A percentile compares a stretch with the other conserved stretches of the same genome.
Evolutionary conservation across 30 jellyfish, hydroid and myxozoan genomes (phyloP).

Genomic region (Clytia hemisphaerica): DNA sequence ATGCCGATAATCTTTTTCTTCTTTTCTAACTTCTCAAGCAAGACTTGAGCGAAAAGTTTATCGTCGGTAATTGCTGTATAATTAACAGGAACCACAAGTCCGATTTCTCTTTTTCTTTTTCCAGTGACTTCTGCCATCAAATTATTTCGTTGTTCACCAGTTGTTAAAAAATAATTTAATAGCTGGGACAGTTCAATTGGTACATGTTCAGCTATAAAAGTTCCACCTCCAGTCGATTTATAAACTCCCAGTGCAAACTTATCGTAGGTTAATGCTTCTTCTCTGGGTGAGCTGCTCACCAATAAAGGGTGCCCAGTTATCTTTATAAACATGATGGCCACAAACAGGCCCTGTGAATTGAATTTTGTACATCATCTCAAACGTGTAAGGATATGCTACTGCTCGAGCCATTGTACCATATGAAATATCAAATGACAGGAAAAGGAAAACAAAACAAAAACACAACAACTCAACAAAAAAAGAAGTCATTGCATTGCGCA

Average conservation of each 20-base stretch:
- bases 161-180: conserved; percentile 33
- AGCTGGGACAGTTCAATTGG: conserved; percentile 45
- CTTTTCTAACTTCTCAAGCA: too few species aligned
- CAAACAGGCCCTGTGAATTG: neutral
- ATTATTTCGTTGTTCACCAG: conserved; percentile 22
- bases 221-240: conserved; percentile 27
- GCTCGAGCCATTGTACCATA: too few species aligned
- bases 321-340: conserved; percentile 9
- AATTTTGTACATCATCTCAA: neutral
- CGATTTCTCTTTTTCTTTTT: neutral
- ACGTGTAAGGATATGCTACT: neutral
- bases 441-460: too few species aligned
- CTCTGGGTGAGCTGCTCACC: conserved; percentile 36
- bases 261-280: conserved; percentile 28
- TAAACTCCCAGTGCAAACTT: conserved; percentile 38
- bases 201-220: conserved; percentile 33
- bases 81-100: conserved; percentile 2
- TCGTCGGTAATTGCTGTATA: too few species aligned
- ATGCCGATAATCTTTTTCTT: too few species aligned
- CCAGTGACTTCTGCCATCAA: conserved; percentile 7
- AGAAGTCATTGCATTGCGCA: too few species aligned
- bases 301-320: conserved; percentile 44
- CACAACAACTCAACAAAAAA: too few species aligned
- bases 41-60: too few species aligned
- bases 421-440: too few species aligned